These are phyloP conservation scores for Drosophila engyochracea DNA, from an alignment of 2,888 invertebrate species.

Conservation along the genomic window DNA sequence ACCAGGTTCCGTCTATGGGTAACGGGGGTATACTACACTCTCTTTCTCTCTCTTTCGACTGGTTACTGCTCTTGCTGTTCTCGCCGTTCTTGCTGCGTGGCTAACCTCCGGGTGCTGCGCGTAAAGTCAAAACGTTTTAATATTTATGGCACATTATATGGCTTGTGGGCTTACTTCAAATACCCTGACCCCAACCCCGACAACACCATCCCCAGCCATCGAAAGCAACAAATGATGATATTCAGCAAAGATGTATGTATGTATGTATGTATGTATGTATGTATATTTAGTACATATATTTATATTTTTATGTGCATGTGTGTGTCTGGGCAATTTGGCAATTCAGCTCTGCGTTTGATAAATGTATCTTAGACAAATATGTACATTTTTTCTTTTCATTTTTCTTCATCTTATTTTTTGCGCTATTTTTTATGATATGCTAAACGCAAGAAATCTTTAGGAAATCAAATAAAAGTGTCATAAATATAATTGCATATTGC, in stretches of 20 bases:
- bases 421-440: slow-evolving; percentile 51
- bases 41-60: not conserved
- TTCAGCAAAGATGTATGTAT: slow-evolving; percentile 41
- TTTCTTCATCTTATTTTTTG: slow-evolving; percentile 19
- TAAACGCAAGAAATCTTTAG: slow-evolving; percentile 71
- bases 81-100: slow-evolving; percentile 11
- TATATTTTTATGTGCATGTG: slow-evolving; percentile 2
- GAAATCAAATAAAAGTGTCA: slow-evolving; percentile 76
- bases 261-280: slow-evolving; percentile 16
- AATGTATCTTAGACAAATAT: slow-evolving; percentile 60
- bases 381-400: not conserved
- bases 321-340: slow-evolving; percentile 64
- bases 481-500: slow-evolving; percentile 73
- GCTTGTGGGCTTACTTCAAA: slow-evolving; percentile 76
- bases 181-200: not conserved
- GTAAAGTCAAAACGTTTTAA: slow-evolving; percentile 80
- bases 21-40: not conserved
- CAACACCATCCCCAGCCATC: slow-evolving; percentile 3
- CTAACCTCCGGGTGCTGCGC: slow-evolving; percentile 67
- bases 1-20: slow-evolving; percentile 37
- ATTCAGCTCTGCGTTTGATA: slow-evolving; percentile 63
- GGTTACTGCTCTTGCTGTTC: slow-evolving; percentile 11
- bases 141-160: slow-evolving; percentile 81
- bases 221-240: slow-evolving; percentile 57
- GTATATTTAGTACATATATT: slow-evolving; percentile 1